A percentile compares a stretch with the other conserved stretches of the same genome.
Conservation (phyloP, 2,888 invertebrate genomes). For the Macaria liturata region DNA sequence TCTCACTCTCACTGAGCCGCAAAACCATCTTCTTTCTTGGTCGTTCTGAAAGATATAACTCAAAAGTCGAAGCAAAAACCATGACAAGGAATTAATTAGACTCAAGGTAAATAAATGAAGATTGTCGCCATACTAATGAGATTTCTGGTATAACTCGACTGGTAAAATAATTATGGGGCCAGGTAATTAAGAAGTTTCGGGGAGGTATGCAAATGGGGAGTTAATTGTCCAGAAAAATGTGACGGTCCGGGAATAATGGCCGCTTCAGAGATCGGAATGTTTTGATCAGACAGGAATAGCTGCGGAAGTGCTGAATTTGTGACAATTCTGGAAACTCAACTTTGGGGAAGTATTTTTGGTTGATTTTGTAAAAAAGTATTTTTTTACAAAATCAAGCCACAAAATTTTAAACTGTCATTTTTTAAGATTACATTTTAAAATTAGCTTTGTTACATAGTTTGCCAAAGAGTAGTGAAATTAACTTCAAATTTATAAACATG, state of each 20-base stretch:
- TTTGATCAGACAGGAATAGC: constrained; percentile 13
- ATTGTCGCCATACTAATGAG: constrained; percentile 80
- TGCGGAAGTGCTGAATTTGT: constrained; percentile 6
- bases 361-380: too few species aligned
- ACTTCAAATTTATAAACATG: too few species aligned
- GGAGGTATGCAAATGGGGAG: constrained; percentile 57
- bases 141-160: constrained; percentile 61
- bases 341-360: too few species aligned
- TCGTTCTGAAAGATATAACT: constrained; percentile 71
- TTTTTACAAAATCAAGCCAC: too few species aligned
- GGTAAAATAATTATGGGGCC: constrained; percentile 68
- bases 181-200: constrained; percentile 76
- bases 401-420: too few species aligned
- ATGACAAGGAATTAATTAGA: constrained; percentile 84
- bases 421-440: too few species aligned
- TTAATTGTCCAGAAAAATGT: constrained; percentile 61
- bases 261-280: constrained; percentile 21
- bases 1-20: constrained; percentile 45
- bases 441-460: too few species aligned
- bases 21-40: constrained; percentile 45
- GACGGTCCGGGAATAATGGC: constrained; percentile 28
- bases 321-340: background rate
- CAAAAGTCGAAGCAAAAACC: constrained; percentile 82
- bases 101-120: constrained; percentile 82
- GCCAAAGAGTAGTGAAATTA: too few species aligned